Evolutionary conservation across 2,113 vertebrate genomes (phyloP).

Genomic region (chimpanzee (Pan troglodytes)): NHGRI_mPanTro3-v2.1_pri NC_072403.2:32333501-32334000

Average conservation of each 20-base stretch:
- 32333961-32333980: neutral
- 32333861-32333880: neutral
- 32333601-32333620: neutral
- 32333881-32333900: neutral
- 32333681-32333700: neutral
- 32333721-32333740: neutral
- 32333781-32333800: neutral
- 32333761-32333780: slow-evolving; percentile 30
- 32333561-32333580: neutral
- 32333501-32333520: neutral
- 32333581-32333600: slow-evolving; percentile 1
- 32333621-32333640: neutral
- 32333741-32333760: neutral
- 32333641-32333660: neutral
- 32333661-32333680: neutral
- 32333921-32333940: neutral
- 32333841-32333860: neutral
- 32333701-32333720: neutral
- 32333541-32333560: slow-evolving; percentile 35
- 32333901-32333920: neutral
- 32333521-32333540: neutral
- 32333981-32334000: neutral
- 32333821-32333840: neutral
- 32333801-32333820: neutral
- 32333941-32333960: neutral